Evolutionary conservation across 2,113 vertebrate species (phyloP).

Genomic region (Dipodomys merriami): DNA sequence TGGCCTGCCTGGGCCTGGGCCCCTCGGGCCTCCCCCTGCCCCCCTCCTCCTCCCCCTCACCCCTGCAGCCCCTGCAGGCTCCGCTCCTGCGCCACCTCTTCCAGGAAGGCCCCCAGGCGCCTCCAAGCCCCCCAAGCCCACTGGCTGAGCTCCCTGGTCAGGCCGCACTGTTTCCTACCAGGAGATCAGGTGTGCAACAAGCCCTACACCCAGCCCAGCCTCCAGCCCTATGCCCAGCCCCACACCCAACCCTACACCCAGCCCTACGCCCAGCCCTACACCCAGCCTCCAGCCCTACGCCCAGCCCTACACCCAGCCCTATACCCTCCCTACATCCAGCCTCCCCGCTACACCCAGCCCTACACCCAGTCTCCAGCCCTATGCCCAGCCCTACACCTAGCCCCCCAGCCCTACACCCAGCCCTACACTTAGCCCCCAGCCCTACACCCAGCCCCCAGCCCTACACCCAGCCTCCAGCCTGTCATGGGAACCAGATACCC

Average conservation of each 20-base stretch:
- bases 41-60: background rate
- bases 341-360: too few species aligned
- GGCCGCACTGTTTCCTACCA: background rate
- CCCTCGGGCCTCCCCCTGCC: background rate
- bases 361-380: too few species aligned
- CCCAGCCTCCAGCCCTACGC: too few species aligned
- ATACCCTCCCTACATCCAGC: accelerated
- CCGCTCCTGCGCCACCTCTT: background rate
- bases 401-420: too few species aligned
- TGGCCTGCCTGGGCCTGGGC: background rate
- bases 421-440: too few species aligned
- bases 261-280: too few species aligned
- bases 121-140: background rate
- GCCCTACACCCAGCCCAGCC: background rate
- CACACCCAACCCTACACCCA: too few species aligned
- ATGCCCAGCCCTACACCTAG: too few species aligned
- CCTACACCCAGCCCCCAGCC: too few species aligned
- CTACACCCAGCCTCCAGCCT: too few species aligned
- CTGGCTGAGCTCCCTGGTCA: background rate
- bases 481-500: background rate
- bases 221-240: background rate
- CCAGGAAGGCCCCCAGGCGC: background rate
- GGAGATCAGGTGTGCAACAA: background rate
- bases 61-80: background rate
- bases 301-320: too few species aligned